Evolutionary conservation across 1,140 invertebrate species (phyloP).

Genomic region (Microplitis mediator): DNA sequence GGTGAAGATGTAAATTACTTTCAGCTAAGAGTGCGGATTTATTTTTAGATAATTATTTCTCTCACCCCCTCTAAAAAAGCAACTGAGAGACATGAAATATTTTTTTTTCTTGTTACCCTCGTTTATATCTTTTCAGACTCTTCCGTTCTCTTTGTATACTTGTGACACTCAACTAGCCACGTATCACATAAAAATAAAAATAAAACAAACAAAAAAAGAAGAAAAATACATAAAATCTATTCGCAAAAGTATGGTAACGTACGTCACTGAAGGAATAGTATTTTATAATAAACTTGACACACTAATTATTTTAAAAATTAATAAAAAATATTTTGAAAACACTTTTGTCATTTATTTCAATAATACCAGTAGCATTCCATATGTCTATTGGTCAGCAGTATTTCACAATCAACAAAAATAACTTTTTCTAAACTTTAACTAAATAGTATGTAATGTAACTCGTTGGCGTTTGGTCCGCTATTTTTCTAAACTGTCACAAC

Average conservation of each 20-base stretch:
- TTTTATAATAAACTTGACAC: too few species aligned
- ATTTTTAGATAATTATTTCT: constrained; percentile 15
- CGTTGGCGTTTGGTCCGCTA: background rate
- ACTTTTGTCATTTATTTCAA: constrained; percentile 6
- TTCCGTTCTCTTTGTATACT: too few species aligned
- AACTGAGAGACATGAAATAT: constrained; percentile 9
- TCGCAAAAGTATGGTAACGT: too few species aligned
- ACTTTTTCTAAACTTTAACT: background rate
- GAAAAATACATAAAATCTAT: background rate
- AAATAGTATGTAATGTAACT: background rate
- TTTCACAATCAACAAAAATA: constrained; percentile 8
- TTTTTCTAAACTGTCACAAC: background rate
- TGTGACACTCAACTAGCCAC: background rate
- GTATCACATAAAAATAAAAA: background rate
- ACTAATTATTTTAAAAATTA: background rate
- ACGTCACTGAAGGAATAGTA: too few species aligned
- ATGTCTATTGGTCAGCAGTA: background rate
- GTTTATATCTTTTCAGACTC: background rate
- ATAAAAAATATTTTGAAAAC: background rate
- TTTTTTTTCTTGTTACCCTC: constrained; percentile 3
- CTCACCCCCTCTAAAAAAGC: background rate
- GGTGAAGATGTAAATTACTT: background rate
- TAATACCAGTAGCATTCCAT: background rate
- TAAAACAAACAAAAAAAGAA: background rate
- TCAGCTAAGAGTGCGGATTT: background rate